Evolutionary conservation across 2,888 invertebrate species (phyloP).

Genomic region (Dolichopus griseipennis): DNA sequence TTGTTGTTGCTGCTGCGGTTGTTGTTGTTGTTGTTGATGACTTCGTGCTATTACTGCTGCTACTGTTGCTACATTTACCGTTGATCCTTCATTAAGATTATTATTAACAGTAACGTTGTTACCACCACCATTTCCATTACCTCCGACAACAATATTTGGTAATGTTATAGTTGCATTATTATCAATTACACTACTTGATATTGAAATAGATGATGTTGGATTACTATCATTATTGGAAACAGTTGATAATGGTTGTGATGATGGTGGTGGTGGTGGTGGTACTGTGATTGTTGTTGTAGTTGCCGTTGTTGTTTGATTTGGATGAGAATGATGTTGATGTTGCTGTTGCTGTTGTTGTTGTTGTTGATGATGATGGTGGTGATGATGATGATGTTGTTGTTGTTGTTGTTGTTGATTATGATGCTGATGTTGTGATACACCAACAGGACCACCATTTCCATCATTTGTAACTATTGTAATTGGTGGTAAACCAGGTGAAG

Average conservation of each 20-base stretch:
- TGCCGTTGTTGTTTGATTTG: conserved; percentile 2
- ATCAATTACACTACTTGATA: conserved; percentile 10
- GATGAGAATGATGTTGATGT: background rate
- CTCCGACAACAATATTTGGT: background rate
- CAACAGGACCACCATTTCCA: background rate
- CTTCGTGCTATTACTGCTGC: conserved; percentile 7
- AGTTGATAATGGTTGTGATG: conserved; percentile 3
- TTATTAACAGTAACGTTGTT: conserved; percentile 14
- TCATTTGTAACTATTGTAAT: conserved; percentile 23
- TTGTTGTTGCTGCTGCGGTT: conserved; percentile 18
- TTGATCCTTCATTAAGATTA: conserved; percentile 1
- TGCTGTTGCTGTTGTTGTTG: conserved; percentile 11
- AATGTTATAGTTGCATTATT: background rate
- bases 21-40: conserved; percentile 10
- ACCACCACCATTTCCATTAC: too few relatives aligned
- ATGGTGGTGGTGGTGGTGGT: background rate
- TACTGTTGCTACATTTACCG: conserved; percentile 19
- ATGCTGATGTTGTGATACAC: conserved; percentile 1
- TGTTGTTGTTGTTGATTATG: conserved; percentile 12
- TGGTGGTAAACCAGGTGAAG: conserved; percentile 28
- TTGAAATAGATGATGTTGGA: conserved; percentile 15
- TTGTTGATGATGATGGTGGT: background rate
- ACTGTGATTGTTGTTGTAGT: background rate
- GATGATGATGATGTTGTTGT: conserved; percentile 13
- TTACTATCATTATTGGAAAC: background rate